Conservation (phyloP, 2,797 vertebrate genomes). For the Tauraco hartlaubi region DNA sequence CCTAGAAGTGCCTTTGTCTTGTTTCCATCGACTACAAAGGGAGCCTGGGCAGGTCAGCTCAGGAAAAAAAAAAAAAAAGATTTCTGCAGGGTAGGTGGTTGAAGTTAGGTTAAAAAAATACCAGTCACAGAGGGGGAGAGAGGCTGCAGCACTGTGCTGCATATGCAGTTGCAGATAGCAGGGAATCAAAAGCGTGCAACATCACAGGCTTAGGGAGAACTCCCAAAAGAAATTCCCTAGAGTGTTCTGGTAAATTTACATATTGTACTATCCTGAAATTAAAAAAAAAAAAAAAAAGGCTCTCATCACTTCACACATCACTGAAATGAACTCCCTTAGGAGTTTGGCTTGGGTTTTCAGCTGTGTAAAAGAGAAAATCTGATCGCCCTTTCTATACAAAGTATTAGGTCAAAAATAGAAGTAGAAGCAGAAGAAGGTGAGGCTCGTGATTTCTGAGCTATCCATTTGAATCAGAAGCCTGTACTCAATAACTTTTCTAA, state of each 20-base stretch:
- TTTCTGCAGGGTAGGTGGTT: background rate
- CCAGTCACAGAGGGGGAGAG: background rate
- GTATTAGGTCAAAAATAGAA: background rate
- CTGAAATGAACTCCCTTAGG: background rate
- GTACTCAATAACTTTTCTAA: background rate
- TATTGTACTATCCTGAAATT: background rate
- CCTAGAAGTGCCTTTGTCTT: constrained; percentile 12
- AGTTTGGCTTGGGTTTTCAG: background rate
- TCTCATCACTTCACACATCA: constrained; percentile 1
- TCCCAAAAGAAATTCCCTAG: background rate
- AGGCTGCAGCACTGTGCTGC: background rate
- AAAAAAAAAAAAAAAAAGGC: background rate
- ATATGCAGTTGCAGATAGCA: background rate
- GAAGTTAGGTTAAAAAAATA: constrained; percentile 2
- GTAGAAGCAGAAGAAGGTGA: background rate
- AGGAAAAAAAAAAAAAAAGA: background rate
- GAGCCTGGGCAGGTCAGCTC: background rate
- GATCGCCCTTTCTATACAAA: background rate
- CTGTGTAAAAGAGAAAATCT: background rate
- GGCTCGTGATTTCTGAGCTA: background rate
- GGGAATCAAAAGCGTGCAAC: constrained; percentile 1
- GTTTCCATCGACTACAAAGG: background rate
- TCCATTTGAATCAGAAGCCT: background rate
- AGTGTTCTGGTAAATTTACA: constrained; percentile 11
- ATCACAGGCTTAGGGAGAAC: background rate